Evolutionary conservation across 35 echinoderm and acorn worm species (phyloP).

Genomic region (Lytechinus variegatus): DNA sequence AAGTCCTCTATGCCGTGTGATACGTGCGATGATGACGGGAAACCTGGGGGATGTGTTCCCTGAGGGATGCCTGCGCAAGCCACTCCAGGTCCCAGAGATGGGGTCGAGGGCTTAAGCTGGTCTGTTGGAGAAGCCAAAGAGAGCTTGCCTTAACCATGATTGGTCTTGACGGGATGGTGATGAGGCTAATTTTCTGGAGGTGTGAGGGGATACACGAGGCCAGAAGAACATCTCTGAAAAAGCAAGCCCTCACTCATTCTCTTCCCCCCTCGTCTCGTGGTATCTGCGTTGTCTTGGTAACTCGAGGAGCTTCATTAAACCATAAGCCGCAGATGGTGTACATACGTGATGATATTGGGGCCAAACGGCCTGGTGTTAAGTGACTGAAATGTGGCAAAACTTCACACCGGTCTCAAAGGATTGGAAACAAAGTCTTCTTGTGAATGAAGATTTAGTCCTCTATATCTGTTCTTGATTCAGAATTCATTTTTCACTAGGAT

Average conservation of each 20-base stretch:
- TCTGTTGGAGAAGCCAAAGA: background rate
- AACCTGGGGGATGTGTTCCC: background rate
- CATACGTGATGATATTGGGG: slow-evolving; percentile 10
- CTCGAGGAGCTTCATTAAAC: background rate
- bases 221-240: background rate
- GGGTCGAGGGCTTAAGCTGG: background rate
- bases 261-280: background rate
- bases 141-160: slow-evolving; percentile 1
- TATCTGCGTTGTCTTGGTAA: background rate
- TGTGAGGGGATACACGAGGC: background rate
- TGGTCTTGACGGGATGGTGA: slow-evolving; percentile 8
- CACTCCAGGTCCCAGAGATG: background rate
- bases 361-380: background rate
- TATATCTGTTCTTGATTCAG: slow-evolving; percentile 10
- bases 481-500: background rate
- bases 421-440: slow-evolving; percentile 10
- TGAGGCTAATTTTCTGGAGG: background rate
- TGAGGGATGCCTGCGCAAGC: background rate
- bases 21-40: background rate
- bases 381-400: slow-evolving; percentile 17
- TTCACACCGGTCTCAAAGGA: slow-evolving; percentile 8
- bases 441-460: background rate
- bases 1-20: background rate
- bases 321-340: background rate
- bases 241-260: background rate